phyloP scores from a whole-genome alignment of 2,113 vertebrate genomes.

The Nesoenas mayeri region DNA sequence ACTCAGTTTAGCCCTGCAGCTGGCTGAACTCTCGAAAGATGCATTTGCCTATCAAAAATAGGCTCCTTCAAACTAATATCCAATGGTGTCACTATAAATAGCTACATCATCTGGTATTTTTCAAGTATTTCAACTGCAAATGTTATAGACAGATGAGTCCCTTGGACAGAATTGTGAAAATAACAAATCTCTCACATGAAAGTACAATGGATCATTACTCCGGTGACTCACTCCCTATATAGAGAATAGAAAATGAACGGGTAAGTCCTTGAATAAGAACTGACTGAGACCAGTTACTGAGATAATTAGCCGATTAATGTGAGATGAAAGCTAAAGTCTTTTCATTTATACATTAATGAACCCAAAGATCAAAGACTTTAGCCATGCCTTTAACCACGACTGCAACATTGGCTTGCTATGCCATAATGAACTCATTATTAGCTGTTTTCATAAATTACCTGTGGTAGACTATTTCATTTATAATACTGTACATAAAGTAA shows the following conservation, averaged over 20 bases:
- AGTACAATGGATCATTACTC: constrained; percentile 40
- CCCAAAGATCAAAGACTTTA: constrained; percentile 64
- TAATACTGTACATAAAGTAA: constrained; percentile 40
- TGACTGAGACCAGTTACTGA: constrained; percentile 55
- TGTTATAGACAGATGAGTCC: not conserved
- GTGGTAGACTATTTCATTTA: constrained; percentile 51
- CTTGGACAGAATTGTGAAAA: constrained; percentile 22
- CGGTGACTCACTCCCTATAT: constrained; percentile 15
- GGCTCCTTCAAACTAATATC: not conserved
- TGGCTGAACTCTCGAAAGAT: not conserved
- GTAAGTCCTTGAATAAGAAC: constrained; percentile 60
- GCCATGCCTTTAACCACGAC: constrained; percentile 39
- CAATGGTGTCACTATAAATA: not conserved
- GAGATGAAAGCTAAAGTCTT: constrained; percentile 30
- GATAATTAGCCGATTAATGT: constrained; percentile 54
- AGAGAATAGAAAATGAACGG: constrained; percentile 57
- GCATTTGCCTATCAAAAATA: not conserved
- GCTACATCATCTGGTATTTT: not conserved
- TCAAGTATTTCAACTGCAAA: constrained; percentile 16
- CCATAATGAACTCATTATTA: constrained; percentile 64
- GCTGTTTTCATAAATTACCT: constrained; percentile 57
- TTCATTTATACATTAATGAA: constrained; percentile 62
- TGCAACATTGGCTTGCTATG: constrained; percentile 52
- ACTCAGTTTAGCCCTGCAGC: not conserved
- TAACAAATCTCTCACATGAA: constrained; percentile 20